Base-by-base conservation (phyloP, 64 coral and sea anemone genomes). In the Stichodactyla mertensii region DNA sequence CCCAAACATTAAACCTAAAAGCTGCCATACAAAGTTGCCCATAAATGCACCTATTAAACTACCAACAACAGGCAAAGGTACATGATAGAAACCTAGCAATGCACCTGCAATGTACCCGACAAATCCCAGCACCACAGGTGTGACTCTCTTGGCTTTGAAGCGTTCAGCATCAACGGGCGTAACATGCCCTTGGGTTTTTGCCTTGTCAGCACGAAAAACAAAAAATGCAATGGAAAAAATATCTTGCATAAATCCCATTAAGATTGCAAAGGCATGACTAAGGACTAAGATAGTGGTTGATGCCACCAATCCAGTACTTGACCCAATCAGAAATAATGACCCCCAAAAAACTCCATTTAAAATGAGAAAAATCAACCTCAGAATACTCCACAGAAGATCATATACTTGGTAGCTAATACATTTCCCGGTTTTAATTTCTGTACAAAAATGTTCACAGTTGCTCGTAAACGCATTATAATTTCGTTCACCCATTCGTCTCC, bases 381-480 rank as follows among this genome's bases (percentile, higher is more conserved):
- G 64, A 8, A 97, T 56, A 22, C 87, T 89, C 67, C 91, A 89
- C 4, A 97, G 36, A 10, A 97, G 55, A 14, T 97, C 94, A 20
- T 93, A 53, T 20, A 89, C 86, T 90, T 97, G 94, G 36, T 95
- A 95, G 54, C 94, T 95, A 67, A 92, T 84, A 27, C 84, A 64
- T 10, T 94, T 94, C 10, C 97, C 97, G 31, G 90, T 88, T 83
- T 95, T 99, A 88, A 93, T 95, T 19, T 99, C 93, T 77, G 81
- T 86, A 55, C 93, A 95, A 77, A 99, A 99, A 67, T 99, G 97
- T 20, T 99, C 97, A 55, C 97, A 99, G 83, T 99, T 99, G 71
- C 88, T 92, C 8, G 91, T 90, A 4, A 99, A 87, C 10, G 89
- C 93, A 58, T 95, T 99, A 78, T 99, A 99, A 36, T 95, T 74